These are phyloP conservation scores for Patella pellucida DNA, from an alignment of 2,888 invertebrate genomes.

Conservation along the genomic window DNA sequence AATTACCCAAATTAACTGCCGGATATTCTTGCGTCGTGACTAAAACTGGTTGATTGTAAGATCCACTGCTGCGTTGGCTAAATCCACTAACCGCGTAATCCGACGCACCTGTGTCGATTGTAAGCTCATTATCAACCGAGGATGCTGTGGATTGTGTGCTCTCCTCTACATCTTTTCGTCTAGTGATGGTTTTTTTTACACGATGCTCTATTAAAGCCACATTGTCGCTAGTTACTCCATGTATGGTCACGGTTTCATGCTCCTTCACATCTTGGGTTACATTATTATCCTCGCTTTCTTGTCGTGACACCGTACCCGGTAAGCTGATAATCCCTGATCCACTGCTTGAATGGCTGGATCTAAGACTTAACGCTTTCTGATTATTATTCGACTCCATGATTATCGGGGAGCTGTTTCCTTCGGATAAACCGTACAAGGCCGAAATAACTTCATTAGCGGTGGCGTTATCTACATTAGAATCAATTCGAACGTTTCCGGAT, in stretches of 20 bases:
- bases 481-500: neutral
- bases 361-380: slow-evolving; percentile 14
- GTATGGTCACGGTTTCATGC: slow-evolving; percentile 5
- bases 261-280: neutral
- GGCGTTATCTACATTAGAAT: slow-evolving; percentile 13
- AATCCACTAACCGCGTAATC: slow-evolving; percentile 1
- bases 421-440: slow-evolving; percentile 14
- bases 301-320: neutral
- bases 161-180: slow-evolving; percentile 4
- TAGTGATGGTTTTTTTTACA: neutral
- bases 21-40: neutral
- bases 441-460: slow-evolving; percentile 23
- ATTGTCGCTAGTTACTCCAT: slow-evolving; percentile 4
- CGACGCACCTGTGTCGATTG: neutral
- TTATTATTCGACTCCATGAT: slow-evolving; percentile 13
- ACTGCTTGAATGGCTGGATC: neutral
- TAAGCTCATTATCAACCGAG: neutral
- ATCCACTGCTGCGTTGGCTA: neutral
- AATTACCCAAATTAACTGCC: neutral
- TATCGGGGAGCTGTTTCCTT: slow-evolving; percentile 7
- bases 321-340: neutral
- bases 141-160: neutral
- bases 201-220: slow-evolving; percentile 10
- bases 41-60: neutral
- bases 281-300: slow-evolving; percentile 1